Evolutionary conservation across 1,140 invertebrate species (phyloP).

Genomic region (Centruroides vittatus): DNA sequence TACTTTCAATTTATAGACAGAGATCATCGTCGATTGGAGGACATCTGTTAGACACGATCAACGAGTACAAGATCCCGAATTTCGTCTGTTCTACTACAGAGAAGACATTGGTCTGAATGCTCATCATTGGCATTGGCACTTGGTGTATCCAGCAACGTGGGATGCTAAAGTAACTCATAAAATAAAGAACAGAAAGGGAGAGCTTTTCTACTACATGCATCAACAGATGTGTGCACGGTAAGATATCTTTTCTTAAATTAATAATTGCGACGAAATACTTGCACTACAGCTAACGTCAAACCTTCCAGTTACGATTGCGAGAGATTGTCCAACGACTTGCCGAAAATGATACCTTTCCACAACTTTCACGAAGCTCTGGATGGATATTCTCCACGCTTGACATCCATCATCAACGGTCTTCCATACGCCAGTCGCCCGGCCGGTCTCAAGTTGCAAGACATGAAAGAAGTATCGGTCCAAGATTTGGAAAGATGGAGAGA

Average conservation of each 20-base stretch:
- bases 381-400: constrained; percentile 42
- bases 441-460: constrained; percentile 32
- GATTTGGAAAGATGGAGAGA: constrained; percentile 42
- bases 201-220: constrained; percentile 26
- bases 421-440: constrained; percentile 42
- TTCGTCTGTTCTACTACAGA: constrained; percentile 57
- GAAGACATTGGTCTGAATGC: constrained; percentile 41
- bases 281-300: neutral
- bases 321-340: constrained; percentile 33
- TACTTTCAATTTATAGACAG: no score
- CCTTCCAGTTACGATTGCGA: constrained; percentile 31
- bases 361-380: constrained; percentile 30
- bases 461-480: constrained; percentile 17
- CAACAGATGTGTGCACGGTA: constrained; percentile 17
- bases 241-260: neutral
- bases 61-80: constrained; percentile 45
- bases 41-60: no score
- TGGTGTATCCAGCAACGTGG: constrained; percentile 13
- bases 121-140: constrained; percentile 44
- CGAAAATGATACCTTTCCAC: constrained; percentile 28
- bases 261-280: neutral
- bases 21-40: no score
- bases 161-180: constrained; percentile 3
- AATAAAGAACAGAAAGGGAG: constrained; percentile 19
- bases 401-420: constrained; percentile 44